These are phyloP conservation scores for Arrhopalites spinosus DNA, from an alignment of 2,888 invertebrate genomes.

Conservation along the genomic window DNA sequence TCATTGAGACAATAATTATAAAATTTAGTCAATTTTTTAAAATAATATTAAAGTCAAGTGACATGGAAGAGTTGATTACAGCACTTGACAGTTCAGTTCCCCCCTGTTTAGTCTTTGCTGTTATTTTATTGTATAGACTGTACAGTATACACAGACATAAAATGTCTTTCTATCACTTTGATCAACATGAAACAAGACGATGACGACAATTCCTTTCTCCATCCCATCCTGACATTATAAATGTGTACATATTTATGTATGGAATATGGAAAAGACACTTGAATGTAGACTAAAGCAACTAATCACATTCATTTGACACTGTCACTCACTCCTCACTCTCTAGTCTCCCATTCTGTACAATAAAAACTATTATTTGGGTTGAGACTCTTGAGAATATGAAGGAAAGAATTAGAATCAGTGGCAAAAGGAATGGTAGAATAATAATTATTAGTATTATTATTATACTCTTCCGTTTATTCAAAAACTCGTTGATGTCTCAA, in stretches of 20 bases:
- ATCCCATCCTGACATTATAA: neutral
- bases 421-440: neutral
- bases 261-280: neutral
- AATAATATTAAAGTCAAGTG: too few species aligned
- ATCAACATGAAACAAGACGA: conserved; percentile 1
- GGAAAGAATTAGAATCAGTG: too few species aligned
- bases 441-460: neutral
- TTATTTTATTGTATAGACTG: too few species aligned
- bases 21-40: too few species aligned
- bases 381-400: too few species aligned
- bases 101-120: too few species aligned
- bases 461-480: neutral
- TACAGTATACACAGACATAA: too few species aligned
- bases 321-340: conserved; percentile 12
- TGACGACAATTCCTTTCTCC: neutral
- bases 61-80: too few species aligned
- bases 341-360: neutral
- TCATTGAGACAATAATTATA: too few species aligned
- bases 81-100: too few species aligned
- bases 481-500: neutral
- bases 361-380: neutral
- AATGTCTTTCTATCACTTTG: neutral
- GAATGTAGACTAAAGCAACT: neutral
- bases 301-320: conserved; percentile 14
- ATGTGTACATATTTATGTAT: too few species aligned